A percentile compares a stretch with the other conserved stretches of the same genome.
Evolutionary conservation across 2,888 invertebrate species (phyloP).

Genomic region (Unio delphinus): DNA sequence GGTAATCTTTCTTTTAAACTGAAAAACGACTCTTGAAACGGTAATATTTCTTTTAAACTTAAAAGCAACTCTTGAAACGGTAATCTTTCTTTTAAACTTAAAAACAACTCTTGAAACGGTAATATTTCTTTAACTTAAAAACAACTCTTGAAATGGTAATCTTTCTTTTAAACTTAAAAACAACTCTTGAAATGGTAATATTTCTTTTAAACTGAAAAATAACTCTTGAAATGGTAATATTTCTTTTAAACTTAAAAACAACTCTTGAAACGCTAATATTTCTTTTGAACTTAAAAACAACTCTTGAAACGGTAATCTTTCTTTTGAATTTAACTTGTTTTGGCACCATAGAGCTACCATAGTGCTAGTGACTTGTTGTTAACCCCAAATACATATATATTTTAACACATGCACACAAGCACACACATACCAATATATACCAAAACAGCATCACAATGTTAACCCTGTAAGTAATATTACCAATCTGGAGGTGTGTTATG

Average conservation of each 20-base stretch:
- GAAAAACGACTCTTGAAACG: constrained; percentile 16
- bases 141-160: constrained; percentile 66
- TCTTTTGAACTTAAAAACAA: constrained; percentile 39
- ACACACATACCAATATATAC: too few relatives aligned
- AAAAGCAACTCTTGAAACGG: constrained; percentile 27
- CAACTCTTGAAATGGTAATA: constrained; percentile 45
- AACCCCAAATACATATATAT: too few relatives aligned
- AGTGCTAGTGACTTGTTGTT: not conserved
- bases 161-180: constrained; percentile 4
- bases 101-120: constrained; percentile 36
- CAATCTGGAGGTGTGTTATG: too few relatives aligned
- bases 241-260: not conserved
- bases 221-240: constrained; percentile 45
- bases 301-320: constrained; percentile 61
- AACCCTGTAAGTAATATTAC: too few relatives aligned
- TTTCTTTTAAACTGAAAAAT: not conserved
- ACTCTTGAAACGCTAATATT: constrained; percentile 45
- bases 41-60: constrained; percentile 38
- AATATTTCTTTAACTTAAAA: constrained; percentile 28
- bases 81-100: constrained; percentile 29
- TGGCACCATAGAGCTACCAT: too few relatives aligned
- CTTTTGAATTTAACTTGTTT: not conserved
- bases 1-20: constrained; percentile 38
- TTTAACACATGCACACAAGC: too few relatives aligned
- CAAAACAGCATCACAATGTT: too few relatives aligned